Evolutionary conservation across 2,113 vertebrate genomes (phyloP).

Genomic region (Chaenogobius annularis): DNA sequence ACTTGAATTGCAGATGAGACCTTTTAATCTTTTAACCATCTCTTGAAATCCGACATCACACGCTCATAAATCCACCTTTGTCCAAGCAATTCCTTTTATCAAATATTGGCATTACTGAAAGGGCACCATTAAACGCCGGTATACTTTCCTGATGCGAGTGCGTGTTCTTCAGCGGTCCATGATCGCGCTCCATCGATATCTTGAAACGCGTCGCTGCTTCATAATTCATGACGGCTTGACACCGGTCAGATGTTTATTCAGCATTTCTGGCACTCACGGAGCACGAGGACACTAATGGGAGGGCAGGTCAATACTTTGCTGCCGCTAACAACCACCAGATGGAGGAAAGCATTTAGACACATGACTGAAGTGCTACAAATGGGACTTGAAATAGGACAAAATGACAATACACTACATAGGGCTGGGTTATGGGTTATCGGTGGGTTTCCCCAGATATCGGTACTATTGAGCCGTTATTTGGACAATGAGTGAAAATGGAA

Average conservation of each 20-base stretch:
- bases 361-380: neutral
- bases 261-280: conserved; percentile 2
- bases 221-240: conserved; percentile 52
- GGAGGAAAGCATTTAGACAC: neutral
- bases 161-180: too few relatives aligned
- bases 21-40: neutral
- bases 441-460: too few relatives aligned
- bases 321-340: conserved; percentile 10
- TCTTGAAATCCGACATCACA: neutral
- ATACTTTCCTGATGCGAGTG: too few relatives aligned
- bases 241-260: conserved; percentile 1
- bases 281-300: neutral
- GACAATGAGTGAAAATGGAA: too few relatives aligned
- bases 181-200: conserved; percentile 31
- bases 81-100: neutral
- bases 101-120: neutral
- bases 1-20: neutral
- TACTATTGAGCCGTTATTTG: too few relatives aligned
- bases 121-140: neutral
- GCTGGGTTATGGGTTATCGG: too few relatives aligned
- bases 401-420: neutral
- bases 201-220: conserved; percentile 42
- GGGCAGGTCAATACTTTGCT: conserved; percentile 14
- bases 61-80: neutral
- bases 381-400: neutral